Conservation (phyloP, 2,113 vertebrate genomes). For the Clarias gariepinus region DNA sequence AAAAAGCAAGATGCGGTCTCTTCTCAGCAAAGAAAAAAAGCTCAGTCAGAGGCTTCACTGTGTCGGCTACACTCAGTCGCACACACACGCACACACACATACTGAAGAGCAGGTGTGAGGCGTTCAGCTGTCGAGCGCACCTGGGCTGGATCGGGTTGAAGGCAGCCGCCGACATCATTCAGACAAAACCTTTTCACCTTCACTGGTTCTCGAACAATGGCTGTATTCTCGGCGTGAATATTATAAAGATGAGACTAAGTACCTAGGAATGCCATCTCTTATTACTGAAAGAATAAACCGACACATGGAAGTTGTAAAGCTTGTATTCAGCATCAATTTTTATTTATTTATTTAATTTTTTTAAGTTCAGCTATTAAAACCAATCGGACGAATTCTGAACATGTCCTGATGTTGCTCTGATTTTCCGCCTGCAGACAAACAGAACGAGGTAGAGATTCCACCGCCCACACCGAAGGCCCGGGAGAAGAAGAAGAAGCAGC, state of each 20-base stretch:
- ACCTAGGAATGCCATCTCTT: slow-evolving; percentile 33
- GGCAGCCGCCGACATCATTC: slow-evolving; percentile 51
- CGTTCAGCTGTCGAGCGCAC: slow-evolving; percentile 41
- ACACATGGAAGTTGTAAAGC: not conserved
- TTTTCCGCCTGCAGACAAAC: slow-evolving; percentile 81
- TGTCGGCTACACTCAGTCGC: not conserved
- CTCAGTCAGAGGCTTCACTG: slow-evolving; percentile 13
- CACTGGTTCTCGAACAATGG: slow-evolving; percentile 51
- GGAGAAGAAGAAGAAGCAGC: slow-evolving; percentile 97
- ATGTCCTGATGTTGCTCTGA: slow-evolving; percentile 1
- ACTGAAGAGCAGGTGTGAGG: slow-evolving; percentile 35
- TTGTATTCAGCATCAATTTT: not conserved
- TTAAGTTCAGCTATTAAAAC: not conserved
- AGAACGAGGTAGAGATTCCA: slow-evolving; percentile 98
- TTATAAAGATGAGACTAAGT: slow-evolving; percentile 45
- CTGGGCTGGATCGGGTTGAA: slow-evolving; percentile 44
- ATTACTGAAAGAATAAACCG: not conserved
- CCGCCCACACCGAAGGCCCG: slow-evolving; percentile 92
- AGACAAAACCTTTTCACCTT: slow-evolving; percentile 39
- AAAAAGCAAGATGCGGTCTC: slow-evolving; percentile 9
- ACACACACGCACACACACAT: slow-evolving; percentile 5
- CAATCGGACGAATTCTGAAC: not conserved
- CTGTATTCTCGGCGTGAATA: slow-evolving; percentile 32
- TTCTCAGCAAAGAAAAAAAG: slow-evolving; percentile 2
- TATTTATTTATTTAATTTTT: not conserved